Percentiles rank a stretch among this genome's conserved stretches.
Conservation (phyloP, 2,888 invertebrate species). For the Patella ulyssiponensis region DNA sequence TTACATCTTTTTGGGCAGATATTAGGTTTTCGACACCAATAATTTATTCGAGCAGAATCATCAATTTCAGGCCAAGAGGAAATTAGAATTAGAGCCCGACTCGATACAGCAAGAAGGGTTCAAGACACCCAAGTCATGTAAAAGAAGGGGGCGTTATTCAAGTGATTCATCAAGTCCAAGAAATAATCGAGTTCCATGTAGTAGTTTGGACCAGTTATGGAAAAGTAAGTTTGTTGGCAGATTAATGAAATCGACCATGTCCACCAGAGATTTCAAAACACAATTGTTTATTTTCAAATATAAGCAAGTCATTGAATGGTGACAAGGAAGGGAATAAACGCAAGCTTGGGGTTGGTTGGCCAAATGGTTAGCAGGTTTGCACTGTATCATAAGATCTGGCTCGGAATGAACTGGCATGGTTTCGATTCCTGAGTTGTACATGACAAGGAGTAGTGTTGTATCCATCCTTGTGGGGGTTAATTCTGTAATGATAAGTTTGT, state of each 20-base stretch:
- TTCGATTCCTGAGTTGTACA: too few species aligned
- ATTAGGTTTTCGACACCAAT: not conserved
- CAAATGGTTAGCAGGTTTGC: too few species aligned
- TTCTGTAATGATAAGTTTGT: too few species aligned
- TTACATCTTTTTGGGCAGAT: too few species aligned
- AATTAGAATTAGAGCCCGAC: conserved; percentile 59
- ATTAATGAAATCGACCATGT: not conserved
- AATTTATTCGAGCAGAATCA: not conserved
- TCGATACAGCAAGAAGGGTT: conserved; percentile 54
- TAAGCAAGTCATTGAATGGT: too few species aligned
- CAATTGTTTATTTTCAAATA: too few species aligned
- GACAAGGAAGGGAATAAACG: too few species aligned
- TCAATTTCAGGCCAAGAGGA: conserved; percentile 60
- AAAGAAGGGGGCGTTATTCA: conserved; percentile 45
- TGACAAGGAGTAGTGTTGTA: too few species aligned
- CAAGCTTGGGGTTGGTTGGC: too few species aligned
- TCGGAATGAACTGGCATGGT: too few species aligned
- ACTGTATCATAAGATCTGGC: too few species aligned
- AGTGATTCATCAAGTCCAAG: conserved; percentile 54
- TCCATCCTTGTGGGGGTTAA: too few species aligned
- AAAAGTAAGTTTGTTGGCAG: conserved; percentile 7
- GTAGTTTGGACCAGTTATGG: not conserved
- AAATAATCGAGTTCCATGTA: conserved; percentile 38
- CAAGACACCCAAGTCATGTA: conserved; percentile 61
- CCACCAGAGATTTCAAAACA: not conserved